Conservation (phyloP, 1,140 invertebrate species). For the Drosophila serrata region DNA sequence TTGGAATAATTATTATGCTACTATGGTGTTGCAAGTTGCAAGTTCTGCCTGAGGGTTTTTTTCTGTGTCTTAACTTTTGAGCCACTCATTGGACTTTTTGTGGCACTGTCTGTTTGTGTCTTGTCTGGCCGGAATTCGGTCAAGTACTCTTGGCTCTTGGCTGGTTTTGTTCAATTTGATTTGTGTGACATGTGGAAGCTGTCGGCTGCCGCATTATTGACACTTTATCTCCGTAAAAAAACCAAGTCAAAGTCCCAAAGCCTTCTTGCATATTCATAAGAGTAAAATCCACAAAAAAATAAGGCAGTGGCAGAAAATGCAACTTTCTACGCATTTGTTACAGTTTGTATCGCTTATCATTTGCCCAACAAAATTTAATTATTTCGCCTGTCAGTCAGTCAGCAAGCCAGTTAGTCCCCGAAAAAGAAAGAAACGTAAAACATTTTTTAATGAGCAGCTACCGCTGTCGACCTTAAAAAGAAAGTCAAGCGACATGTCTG, state of each 20-base stretch:
- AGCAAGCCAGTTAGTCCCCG: constrained; percentile 8
- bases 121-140: constrained; percentile 71
- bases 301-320: constrained; percentile 14
- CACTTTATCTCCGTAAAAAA: constrained; percentile 60
- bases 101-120: constrained; percentile 32
- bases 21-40: constrained; percentile 51
- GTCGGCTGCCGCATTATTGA: constrained; percentile 67
- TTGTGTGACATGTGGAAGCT: constrained; percentile 81
- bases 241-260: neutral
- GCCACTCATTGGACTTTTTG: constrained; percentile 33
- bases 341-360: constrained; percentile 70
- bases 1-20: constrained; percentile 62
- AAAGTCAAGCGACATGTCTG: constrained; percentile 67
- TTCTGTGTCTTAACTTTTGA: constrained; percentile 23
- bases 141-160: constrained; percentile 74
- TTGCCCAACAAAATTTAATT: constrained; percentile 72
- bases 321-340: constrained; percentile 81
- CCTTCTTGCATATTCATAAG: constrained; percentile 56
- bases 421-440: constrained; percentile 60
- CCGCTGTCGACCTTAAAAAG: constrained; percentile 56
- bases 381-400: constrained; percentile 73
- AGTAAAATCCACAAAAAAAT: constrained; percentile 10
- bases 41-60: constrained; percentile 16
- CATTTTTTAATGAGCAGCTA: constrained; percentile 75
- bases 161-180: constrained; percentile 70